Conservation (phyloP, 1,140 invertebrate genomes). For the Papilio polytes region DNA sequence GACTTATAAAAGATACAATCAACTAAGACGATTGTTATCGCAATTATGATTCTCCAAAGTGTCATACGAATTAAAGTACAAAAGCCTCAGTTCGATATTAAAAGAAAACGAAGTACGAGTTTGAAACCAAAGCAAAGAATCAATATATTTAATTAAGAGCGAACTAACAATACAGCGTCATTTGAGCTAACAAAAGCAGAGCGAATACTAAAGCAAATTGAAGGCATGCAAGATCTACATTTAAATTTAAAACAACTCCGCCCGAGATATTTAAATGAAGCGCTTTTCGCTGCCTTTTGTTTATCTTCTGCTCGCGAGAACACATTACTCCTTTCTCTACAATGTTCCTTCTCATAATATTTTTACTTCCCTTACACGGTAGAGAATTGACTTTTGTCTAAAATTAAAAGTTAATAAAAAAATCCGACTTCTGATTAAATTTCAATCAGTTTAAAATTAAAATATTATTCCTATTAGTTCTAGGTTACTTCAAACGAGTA, state of each 20-base stretch:
- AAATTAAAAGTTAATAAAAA: slow-evolving; percentile 6
- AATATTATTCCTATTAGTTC: not conserved
- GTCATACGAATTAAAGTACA: not conserved
- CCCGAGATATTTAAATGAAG: slow-evolving; percentile 21
- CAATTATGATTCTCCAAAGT: too few relatives aligned
- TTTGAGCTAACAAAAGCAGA: slow-evolving; percentile 6
- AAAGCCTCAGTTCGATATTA: not conserved
- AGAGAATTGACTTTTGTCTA: not conserved
- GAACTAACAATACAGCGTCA: slow-evolving; percentile 5
- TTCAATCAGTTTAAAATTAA: not conserved
- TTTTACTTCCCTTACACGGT: not conserved
- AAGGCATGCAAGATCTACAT: slow-evolving; percentile 16
- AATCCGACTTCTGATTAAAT: not conserved
- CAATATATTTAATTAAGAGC: slow-evolving; percentile 2
- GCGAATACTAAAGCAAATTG: not conserved
- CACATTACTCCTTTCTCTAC: slow-evolving; percentile 22
- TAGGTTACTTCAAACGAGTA: not conserved
- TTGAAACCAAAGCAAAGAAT: not conserved
- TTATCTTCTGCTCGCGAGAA: slow-evolving; percentile 21
- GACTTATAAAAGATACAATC: too few relatives aligned
- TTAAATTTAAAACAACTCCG: slow-evolving; percentile 24
- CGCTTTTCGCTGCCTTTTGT: slow-evolving; percentile 19
- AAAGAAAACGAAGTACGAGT: not conserved
- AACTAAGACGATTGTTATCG: too few relatives aligned
- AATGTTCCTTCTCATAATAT: slow-evolving; percentile 15